These are phyloP conservation scores for Caranx ignobilis DNA, from an alignment of 2,113 vertebrate species.

Conservation along the genomic window DNA sequence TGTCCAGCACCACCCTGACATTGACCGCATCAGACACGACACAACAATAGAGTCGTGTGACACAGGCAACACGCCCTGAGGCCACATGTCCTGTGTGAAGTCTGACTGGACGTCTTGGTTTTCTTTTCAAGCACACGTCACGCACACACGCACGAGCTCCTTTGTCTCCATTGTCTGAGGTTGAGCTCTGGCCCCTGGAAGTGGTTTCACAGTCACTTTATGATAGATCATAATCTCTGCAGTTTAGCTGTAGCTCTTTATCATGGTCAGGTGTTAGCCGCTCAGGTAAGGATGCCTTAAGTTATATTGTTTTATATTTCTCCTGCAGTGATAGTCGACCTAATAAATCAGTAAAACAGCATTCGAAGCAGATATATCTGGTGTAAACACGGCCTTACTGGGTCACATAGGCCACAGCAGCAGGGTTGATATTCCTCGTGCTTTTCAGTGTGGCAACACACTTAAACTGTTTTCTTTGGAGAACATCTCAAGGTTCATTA, in stretches of 20 bases:
- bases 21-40: constrained; percentile 19
- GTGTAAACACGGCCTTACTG: background rate
- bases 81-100: constrained; percentile 7
- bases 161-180: constrained; percentile 45
- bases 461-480: constrained; percentile 58
- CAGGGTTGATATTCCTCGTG: constrained; percentile 16
- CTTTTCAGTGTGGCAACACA: constrained; percentile 48
- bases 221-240: constrained; percentile 52
- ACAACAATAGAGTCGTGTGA: background rate
- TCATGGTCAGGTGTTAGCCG: constrained; percentile 34
- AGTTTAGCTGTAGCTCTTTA: constrained; percentile 38
- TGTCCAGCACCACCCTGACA: constrained; percentile 31
- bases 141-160: constrained; percentile 32
- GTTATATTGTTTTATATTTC: constrained; percentile 19
- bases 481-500: constrained; percentile 48
- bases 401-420: constrained; percentile 19
- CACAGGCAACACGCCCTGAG: background rate
- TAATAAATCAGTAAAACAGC: constrained; percentile 27
- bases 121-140: constrained; percentile 21
- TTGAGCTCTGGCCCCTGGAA: constrained; percentile 42
- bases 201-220: constrained; percentile 52
- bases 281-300: constrained; percentile 14
- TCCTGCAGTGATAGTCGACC: constrained; percentile 10
- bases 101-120: constrained; percentile 24
- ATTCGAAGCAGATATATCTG: background rate